Conservation (phyloP, 2,797 vertebrate genomes). For the Neosilurus hyrtlii region DNA sequence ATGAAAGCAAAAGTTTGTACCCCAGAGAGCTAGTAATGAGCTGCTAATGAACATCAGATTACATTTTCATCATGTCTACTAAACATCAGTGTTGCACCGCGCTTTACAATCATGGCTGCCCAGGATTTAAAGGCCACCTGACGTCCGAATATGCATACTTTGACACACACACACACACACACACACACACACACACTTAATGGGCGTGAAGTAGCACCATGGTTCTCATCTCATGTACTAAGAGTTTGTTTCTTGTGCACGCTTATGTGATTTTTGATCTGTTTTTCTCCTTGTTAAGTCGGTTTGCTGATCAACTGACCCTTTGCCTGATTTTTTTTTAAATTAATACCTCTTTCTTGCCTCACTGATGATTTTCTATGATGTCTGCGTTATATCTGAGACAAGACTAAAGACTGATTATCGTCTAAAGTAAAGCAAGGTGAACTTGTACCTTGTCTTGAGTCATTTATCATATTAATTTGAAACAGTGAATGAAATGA, state of each 20-base stretch:
- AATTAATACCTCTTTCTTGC: neutral
- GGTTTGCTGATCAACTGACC: no score
- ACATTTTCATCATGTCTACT: neutral
- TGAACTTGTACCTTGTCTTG: no score
- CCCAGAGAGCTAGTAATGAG: neutral
- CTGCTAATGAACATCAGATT: neutral
- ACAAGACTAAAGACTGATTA: no score
- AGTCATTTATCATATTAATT: no score
- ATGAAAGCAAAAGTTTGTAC: neutral
- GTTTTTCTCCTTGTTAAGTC: neutral
- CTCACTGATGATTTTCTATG: no score
- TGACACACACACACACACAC: neutral
- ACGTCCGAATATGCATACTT: neutral
- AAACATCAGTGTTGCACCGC: neutral
- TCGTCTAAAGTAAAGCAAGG: no score
- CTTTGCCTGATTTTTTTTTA: no score
- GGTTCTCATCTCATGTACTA: neutral
- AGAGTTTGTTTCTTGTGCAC: no score
- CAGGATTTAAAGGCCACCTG: neutral
- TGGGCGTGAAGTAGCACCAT: neutral
- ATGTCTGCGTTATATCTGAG: neutral
- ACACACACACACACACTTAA: neutral
- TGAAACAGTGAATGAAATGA: no score
- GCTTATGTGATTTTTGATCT: neutral
- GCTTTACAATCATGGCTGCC: neutral